These are phyloP conservation scores for Gryon sp. DNA, from an alignment of 1,140 invertebrate genomes.

Conservation along the genomic window DNA sequence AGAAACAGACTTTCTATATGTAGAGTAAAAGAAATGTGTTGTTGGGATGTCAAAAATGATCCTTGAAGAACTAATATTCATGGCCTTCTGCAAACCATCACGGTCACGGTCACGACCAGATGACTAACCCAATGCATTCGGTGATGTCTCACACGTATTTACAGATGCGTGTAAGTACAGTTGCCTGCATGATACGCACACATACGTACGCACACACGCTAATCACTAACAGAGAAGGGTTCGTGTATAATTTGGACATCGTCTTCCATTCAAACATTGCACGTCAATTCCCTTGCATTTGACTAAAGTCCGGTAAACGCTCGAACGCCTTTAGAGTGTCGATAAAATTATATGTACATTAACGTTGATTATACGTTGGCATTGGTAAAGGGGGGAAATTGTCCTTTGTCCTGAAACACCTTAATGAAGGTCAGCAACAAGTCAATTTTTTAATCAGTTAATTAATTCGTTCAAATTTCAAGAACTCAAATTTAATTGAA, in stretches of 20 bases:
- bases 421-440: slow-evolving; percentile 11
- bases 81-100: slow-evolving; percentile 54
- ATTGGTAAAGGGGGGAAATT: not conserved
- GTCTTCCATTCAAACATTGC: slow-evolving; percentile 46
- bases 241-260: slow-evolving; percentile 17
- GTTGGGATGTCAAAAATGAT: slow-evolving; percentile 1
- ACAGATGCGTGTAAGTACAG: slow-evolving; percentile 25
- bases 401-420: slow-evolving; percentile 11
- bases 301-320: slow-evolving; percentile 15
- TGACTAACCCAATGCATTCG: slow-evolving; percentile 54
- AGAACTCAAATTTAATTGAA: too few relatives aligned
- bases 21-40: too few relatives aligned
- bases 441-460: too few relatives aligned
- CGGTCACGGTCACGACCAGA: slow-evolving; percentile 52
- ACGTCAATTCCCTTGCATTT: slow-evolving; percentile 20
- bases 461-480: too few relatives aligned
- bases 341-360: slow-evolving; percentile 24
- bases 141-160: slow-evolving; percentile 39
- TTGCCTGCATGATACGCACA: slow-evolving; percentile 10
- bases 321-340: slow-evolving; percentile 23
- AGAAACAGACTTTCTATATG: too few relatives aligned
- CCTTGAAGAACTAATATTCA: slow-evolving; percentile 26
- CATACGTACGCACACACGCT: not conserved
- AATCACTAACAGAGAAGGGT: slow-evolving; percentile 33
- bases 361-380: slow-evolving; percentile 18